phyloP scores from a whole-genome alignment of 37 sponge, comb jelly and placozoan species.

The Geodia barretti region DNA sequence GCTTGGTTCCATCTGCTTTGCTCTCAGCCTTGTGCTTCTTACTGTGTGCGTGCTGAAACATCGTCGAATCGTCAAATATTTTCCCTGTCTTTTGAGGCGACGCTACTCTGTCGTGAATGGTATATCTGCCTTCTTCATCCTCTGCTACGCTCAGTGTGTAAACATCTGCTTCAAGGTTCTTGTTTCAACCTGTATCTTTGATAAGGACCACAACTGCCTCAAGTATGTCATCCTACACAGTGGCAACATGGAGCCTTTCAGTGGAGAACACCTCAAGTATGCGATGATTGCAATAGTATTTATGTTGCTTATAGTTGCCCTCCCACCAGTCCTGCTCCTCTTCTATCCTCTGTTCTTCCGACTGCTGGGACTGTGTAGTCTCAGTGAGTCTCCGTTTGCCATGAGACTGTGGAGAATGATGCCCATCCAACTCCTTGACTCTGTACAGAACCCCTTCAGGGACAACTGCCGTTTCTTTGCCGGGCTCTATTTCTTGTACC shows the following conservation, averaged over 20 bases:
- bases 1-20: slow-evolving; percentile 35
- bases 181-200: background rate
- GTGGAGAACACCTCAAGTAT: slow-evolving; percentile 31
- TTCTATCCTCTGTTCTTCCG: slow-evolving; percentile 32
- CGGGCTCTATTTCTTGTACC: slow-evolving; percentile 51
- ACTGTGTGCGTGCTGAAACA: too few species aligned
- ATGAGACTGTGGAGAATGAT: slow-evolving; percentile 3
- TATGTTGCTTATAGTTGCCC: background rate
- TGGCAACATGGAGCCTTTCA: slow-evolving; percentile 28
- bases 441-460: slow-evolving; percentile 36
- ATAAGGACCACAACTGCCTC: background rate
- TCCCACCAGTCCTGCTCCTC: slow-evolving; percentile 29
- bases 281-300: slow-evolving; percentile 39
- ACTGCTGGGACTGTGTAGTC: slow-evolving; percentile 1
- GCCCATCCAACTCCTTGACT: slow-evolving; percentile 36
- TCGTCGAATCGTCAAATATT: too few species aligned
- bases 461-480: slow-evolving; percentile 48
- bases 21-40: slow-evolving; percentile 9
- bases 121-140: slow-evolving; percentile 32
- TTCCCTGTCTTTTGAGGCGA: background rate
- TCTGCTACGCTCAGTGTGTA: slow-evolving; percentile 42
- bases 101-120: slow-evolving; percentile 23
- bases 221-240: slow-evolving; percentile 5
- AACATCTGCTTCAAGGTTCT: slow-evolving; percentile 31
- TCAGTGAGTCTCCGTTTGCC: slow-evolving; percentile 26